Evolutionary conservation across 2,888 invertebrate species (phyloP), one percentile per base, ranked within the genome.

Genomic region (Eupithecia exiguata): DNA sequence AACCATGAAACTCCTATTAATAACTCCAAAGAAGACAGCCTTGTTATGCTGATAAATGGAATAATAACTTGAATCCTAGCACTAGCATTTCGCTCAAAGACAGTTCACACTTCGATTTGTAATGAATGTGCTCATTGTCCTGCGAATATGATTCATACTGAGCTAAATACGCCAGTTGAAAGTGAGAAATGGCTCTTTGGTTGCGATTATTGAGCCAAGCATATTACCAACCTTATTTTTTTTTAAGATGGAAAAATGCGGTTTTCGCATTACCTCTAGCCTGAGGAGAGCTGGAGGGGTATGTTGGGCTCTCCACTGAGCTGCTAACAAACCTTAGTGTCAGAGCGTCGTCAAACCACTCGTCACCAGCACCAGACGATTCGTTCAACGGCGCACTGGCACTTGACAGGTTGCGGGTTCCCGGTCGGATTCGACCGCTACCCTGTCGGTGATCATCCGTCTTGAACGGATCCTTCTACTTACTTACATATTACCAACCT

Each of bases 111-210:
- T 73, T 73, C 71, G 49, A 72, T 71, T 66, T 49, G 68, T 76
- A 73, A 76, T 76, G 70, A 76, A 76, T 69, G 73, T 66, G 46
- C 71, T 65, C 66, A 70, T 76, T 76, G 75, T 76, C 53, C 68
- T 9, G 10, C 0, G 16, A 66, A 69, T 69, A 71, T 76, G 75
- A 76, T 71, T 76, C 73, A 73, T 75, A 25, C 53, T 71, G 73
- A 73, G 66, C 71, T 49, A 68, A 71, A 76, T 68, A 61, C 65
- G 72, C 69, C 75, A 66, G 68, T n/a, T 49, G 30, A 66, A 73
- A 71, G 21, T 61, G 58, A 68, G 40, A 67, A 36, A 70, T 68
- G 36, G 68, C 16, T 14, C 58, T 72, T 16, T 49, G 70, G 25
- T 65, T 16, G 63, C 40, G 49, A 49, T 65, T 49, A 58, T 63